Base-by-base conservation (phyloP, 2,888 invertebrate genomes). In the Tachina fera region DNA sequence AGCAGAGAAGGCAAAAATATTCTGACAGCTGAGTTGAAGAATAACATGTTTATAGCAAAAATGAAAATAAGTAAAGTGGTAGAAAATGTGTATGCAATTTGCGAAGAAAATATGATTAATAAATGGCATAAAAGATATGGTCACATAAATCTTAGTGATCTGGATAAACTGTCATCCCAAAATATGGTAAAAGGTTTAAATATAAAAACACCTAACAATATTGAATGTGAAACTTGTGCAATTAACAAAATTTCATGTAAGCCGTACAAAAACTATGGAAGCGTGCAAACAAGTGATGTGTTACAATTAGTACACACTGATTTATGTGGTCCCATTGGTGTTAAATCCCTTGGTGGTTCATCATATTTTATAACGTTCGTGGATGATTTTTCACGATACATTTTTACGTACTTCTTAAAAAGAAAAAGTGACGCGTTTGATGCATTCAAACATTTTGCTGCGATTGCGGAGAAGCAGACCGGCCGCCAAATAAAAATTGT, bases 251-350 rank as follows among this genome's bases (percentile, higher is more conserved):
- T 49, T 49, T 49, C 49, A 4, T 49, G 14, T 14, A 49, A 49
- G 14, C 49, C n/a, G 49, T 49, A 49, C 49, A 49, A 49, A 49
- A 49, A 49, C n/a, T 49, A 53, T 53, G 53, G 53, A 16, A 53
- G 8, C 10, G 53, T 53, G 9, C 53, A 53, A 9, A 10, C 16
- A 53, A 53, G 4, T 19, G 8, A 6, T 9, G 16, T 16, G 9
- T 16, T 31, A 31, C 31, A 31, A 31, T 4, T 31, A 31, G 4
- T 31, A 31, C 31, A 31, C 31, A 31, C 31, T 2, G 31, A 31
- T 31, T 31, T 4, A 31, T 31, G 31, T 31, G 31, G 31, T 31
- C 31, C 31, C 31, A 31, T 31, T 31, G 31, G 31, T 31, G 31
- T 31, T 4, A 31, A 31, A 4, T 31, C 31, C 31, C 31, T 31